Evolutionary conservation across 2,113 vertebrate species (phyloP).

Genomic region (Leucosticte australis): DNA sequence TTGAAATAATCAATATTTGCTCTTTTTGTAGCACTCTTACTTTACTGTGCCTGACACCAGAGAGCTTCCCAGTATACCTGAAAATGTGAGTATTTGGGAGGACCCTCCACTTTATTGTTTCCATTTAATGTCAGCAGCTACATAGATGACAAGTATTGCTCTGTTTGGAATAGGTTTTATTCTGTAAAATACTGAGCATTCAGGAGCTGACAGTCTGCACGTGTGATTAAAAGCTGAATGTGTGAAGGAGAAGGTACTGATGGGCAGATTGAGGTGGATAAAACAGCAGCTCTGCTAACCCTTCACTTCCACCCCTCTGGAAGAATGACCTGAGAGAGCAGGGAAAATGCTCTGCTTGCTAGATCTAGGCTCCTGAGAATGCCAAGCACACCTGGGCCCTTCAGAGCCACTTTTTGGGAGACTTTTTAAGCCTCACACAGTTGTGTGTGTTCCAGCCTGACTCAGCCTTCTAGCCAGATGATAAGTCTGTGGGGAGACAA

Average conservation of each 20-base stretch:
- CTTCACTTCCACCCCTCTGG: not conserved
- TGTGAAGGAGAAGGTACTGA: not conserved
- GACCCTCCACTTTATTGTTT: accelerated
- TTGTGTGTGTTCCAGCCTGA: not conserved
- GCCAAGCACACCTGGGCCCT: not conserved
- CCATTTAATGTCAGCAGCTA: not conserved
- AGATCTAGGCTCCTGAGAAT: not conserved
- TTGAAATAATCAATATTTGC: slow-evolving; percentile 18
- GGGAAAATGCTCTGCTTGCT: accelerated
- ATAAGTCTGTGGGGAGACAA: not conserved
- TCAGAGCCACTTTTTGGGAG: not conserved
- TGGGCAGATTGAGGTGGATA: not conserved
- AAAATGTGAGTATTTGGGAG: slow-evolving; percentile 87
- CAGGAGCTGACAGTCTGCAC: not conserved
- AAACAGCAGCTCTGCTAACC: not conserved
- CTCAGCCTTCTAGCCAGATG: not conserved
- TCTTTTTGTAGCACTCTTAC: slow-evolving; percentile 86
- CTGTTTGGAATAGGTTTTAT: not conserved
- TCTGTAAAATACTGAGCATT: not conserved
- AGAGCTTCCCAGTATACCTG: slow-evolving; percentile 95
- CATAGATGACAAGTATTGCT: not conserved
- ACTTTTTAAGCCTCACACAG: accelerated
- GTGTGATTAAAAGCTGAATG: not conserved
- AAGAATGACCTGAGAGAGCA: not conserved
- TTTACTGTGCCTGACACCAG: slow-evolving; percentile 93